Base-by-base conservation (phyloP, 2,797 vertebrate genomes). In the Coccyzus lansbergi region DNA sequence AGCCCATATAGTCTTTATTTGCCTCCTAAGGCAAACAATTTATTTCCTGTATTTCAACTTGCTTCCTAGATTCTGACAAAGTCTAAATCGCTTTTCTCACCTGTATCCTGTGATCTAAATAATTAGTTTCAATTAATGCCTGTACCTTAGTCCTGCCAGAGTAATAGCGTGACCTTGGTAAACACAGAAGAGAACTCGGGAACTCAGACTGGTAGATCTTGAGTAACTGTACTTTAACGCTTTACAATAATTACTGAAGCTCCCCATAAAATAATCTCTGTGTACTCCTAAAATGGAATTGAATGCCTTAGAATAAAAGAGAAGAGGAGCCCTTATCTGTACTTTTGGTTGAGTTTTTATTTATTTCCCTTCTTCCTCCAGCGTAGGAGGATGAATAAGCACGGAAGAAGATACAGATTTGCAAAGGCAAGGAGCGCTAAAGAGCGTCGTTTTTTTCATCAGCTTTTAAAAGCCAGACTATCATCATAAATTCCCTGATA, bases 401-500 rank as follows among this genome's bases (percentile, higher is more conserved):
- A 53, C 11, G 5, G 80, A 79, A 83, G 91, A 86, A 95, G 93
- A 96, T 68, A 86, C 28, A 93, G 91, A 92, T 95, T 94, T 96
- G 95, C 90, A 94, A 94, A 96, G 78, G 93, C 93, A 93, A 96
- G 90, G 77, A 95, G 95, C 6, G 7, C 85, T 96, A 93, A 92
- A 90, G 64, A 92, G 62, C 10, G 8, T 83, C 1, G 0, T 0
- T 58, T 94, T 96, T 94, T 96, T 94, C 72, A 92, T 92, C 92
- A 82, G 83, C 90, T 94, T 95, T 94, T 96, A 85, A 94, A 96
- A 96, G 78, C 88, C 88, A 92, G 90, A 62, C 93, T 94, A 70
- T 94, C 96, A 95, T 94, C 89, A 90, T 96, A 97, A 96, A 95
- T 96, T 97, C 92, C 83, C 85, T 90, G 95, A 95, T 94, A 95